Base-by-base conservation (phyloP, 2,113 vertebrate genomes). In the Damaliscus lunatus region DNA sequence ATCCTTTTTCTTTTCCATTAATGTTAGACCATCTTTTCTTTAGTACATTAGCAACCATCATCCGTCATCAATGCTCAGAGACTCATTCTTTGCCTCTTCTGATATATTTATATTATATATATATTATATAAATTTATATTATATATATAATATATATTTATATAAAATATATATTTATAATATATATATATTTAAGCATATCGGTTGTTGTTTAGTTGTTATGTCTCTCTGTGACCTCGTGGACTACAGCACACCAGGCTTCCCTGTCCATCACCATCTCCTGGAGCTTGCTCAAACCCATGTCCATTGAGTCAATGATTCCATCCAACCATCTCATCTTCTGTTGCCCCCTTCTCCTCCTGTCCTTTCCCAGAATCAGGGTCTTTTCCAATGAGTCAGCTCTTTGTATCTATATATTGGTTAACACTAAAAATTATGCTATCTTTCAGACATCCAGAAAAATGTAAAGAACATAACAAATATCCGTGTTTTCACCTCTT, bases 391-490 rank as follows among this genome's bases (percentile, higher is more conserved):
- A 43, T 43, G 40, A 77, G 12, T 77, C 3, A 1, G 6, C 71
- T 77, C 40, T 77, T 43, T 43, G 40, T 27, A 77, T 77, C 40
- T 1, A 0, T 77, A 27, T 60, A 52, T 74, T 46, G 46, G 71
- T 52, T 43, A 83, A 14, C 40, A 27, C 64, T 27, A 48, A 89
- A 92, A 48, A 64, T 64, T 19, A 93, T 84, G 25, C 77, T 95
- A 81, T 7, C 19, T 81, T 89, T 81, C 84, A 81, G 88, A 59
- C 25, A 48, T 52, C 6, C 53, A 85, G 86, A 71, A 95, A 91
- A 88, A 91, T 19, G 29, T 67, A 60, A 48, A 78, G 33, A 77
- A 81, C 4, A n/a, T 64, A 67, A 46, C 8, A 82, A 77, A 77
- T 46, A 48, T 15, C 33, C 19, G 7, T 10, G 13, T 93, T 93